These are phyloP conservation scores for Cynopterus sphinx DNA, from an alignment of 2,797 vertebrate species.

Conservation along the genomic window DNA sequence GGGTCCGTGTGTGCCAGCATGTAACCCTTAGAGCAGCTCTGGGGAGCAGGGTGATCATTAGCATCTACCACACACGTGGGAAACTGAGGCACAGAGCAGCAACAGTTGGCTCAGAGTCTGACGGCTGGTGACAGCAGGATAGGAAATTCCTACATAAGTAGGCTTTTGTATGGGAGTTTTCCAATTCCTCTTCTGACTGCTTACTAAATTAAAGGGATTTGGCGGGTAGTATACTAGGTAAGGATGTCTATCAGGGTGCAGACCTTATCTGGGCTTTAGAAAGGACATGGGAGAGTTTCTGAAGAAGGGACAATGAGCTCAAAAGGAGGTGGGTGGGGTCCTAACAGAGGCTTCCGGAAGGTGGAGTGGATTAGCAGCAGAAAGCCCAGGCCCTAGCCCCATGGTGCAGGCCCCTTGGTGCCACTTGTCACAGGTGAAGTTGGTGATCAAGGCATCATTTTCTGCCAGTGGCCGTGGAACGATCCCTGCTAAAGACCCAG, in stretches of 20 bases:
- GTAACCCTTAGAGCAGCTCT: neutral
- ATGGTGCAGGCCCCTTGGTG: neutral
- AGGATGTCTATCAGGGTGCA: neutral
- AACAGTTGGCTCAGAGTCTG: neutral
- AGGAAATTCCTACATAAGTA: neutral
- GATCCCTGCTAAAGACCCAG: too few species aligned
- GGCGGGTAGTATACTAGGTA: neutral
- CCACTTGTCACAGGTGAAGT: neutral
- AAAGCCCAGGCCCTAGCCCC: neutral
- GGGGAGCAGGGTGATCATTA: neutral
- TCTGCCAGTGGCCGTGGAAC: fast-evolving
- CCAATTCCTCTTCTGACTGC: neutral
- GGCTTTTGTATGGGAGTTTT: neutral
- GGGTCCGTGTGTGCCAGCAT: neutral
- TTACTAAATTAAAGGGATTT: neutral
- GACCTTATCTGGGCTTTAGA: neutral
- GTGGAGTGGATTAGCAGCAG: neutral
- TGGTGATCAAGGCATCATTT: fast-evolving
- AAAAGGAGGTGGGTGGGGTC: neutral
- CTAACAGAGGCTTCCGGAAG: neutral
- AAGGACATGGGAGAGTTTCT: neutral
- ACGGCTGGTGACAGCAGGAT: neutral
- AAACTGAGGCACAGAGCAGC: neutral
- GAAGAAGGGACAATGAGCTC: neutral
- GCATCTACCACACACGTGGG: too few species aligned